These are phyloP conservation scores for Eurytemora carolleeae DNA, from an alignment of 1,140 invertebrate genomes.

Conservation along the genomic window DNA sequence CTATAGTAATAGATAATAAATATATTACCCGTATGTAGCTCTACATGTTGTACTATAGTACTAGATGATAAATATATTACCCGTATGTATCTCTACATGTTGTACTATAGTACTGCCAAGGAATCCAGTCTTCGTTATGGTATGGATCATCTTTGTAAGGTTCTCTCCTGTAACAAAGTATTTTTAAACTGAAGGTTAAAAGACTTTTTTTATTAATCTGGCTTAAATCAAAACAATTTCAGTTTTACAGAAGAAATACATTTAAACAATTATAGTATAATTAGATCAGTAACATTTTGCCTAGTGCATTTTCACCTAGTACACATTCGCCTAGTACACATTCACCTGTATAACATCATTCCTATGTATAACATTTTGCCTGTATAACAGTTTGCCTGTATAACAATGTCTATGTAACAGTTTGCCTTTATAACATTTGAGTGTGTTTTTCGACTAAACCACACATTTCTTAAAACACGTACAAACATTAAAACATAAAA, in stretches of 20 bases:
- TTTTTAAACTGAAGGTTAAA: not conserved
- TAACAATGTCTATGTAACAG: no score
- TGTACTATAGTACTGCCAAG: conserved; percentile 87
- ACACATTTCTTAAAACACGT: no score
- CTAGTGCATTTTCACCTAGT: not conserved
- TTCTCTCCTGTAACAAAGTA: not conserved
- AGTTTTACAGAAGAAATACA: not conserved
- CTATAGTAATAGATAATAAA: conserved; percentile 2
- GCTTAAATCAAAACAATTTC: not conserved
- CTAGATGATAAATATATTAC: no score
- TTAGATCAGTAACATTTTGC: not conserved
- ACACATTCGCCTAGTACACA: no score
- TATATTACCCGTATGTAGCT: not conserved
- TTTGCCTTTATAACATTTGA: no score
- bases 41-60: conserved; percentile 53
- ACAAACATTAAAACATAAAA: no score
- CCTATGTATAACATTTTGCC: no score
- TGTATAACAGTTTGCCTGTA: no score
- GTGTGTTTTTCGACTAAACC: no score
- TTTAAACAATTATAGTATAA: not conserved
- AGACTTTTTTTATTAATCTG: not conserved
- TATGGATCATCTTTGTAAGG: conserved; percentile 21
- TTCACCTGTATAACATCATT: no score
- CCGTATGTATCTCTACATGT: conserved; percentile 4
- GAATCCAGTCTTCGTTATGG: conserved; percentile 63